Percentiles rank a stretch among this genome's conserved stretches.
Evolutionary conservation across 2,888 invertebrate species (phyloP).

Genomic region (Nysson spinosus): DNA sequence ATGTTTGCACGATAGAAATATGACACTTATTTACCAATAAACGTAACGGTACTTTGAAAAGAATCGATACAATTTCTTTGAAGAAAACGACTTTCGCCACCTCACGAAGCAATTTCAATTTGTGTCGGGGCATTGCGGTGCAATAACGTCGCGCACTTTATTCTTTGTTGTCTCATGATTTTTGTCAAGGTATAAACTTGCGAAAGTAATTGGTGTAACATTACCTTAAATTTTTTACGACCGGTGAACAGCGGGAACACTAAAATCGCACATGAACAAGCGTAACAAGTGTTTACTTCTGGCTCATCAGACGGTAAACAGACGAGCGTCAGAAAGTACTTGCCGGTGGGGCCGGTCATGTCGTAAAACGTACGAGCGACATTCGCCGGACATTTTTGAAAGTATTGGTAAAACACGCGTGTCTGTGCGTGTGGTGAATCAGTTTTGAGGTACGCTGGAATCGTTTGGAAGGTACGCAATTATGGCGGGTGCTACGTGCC

Average conservation of each 20-base stretch:
- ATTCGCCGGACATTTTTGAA: conserved; percentile 16
- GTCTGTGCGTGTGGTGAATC: conserved; percentile 5
- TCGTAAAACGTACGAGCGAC: conserved; percentile 24
- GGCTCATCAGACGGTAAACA: conserved; percentile 26
- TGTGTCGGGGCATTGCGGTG: background rate
- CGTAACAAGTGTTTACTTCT: conserved; percentile 27
- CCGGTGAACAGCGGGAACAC: conserved; percentile 1
- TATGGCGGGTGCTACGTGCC: conserved; percentile 40
- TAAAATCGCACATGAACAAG: conserved; percentile 9
- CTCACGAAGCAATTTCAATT: background rate
- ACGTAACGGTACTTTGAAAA: no score
- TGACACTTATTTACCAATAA: no score
- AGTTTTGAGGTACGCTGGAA: conserved; percentile 7
- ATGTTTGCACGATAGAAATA: no score
- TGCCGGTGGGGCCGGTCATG: conserved; percentile 14
- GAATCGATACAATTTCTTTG: no score
- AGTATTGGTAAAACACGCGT: background rate
- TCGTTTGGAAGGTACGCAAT: conserved; percentile 19
- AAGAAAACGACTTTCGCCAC: no score
- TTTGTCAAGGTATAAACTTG: background rate
- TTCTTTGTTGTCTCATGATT: background rate
- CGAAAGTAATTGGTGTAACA: background rate
- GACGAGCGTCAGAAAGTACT: conserved; percentile 26
- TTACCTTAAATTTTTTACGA: conserved; percentile 16
- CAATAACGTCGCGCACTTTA: background rate